A percentile compares a stretch with the other conserved stretches of the same genome.
Evolutionary conservation across 2,888 invertebrate genomes (phyloP).

Genomic region (Iselma pallidipennis): DNA sequence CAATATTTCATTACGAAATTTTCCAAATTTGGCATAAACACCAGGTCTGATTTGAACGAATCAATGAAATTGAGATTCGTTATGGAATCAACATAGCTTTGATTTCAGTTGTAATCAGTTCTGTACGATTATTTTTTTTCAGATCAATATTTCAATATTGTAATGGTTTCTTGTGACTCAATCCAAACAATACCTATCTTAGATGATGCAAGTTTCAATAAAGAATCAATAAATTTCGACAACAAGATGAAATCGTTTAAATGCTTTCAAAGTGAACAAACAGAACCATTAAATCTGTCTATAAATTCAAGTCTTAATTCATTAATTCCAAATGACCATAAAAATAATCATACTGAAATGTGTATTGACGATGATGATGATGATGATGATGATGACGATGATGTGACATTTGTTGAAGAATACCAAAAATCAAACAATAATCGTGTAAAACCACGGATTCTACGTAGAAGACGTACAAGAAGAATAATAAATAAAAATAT

Average conservation of each 20-base stretch:
- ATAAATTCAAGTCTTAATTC: constrained; percentile 7
- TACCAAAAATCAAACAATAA: constrained; percentile 22
- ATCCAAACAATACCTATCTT: not conserved
- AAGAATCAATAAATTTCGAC: no score
- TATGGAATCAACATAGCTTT: no score
- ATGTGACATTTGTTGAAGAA: constrained; percentile 42
- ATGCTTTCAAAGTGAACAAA: constrained; percentile 8
- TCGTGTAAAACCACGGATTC: constrained; percentile 6
- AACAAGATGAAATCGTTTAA: not conserved
- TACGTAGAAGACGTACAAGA: constrained; percentile 2
- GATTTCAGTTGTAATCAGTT: no score
- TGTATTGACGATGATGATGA: not conserved
- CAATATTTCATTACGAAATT: no score
- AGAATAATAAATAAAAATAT: not conserved
- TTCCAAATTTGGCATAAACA: no score
- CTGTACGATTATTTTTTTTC: not conserved
- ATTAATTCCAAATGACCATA: not conserved
- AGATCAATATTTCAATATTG: not conserved
- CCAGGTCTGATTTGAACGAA: no score
- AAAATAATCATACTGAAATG: constrained; percentile 38
- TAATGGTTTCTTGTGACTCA: not conserved
- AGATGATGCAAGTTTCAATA: not conserved
- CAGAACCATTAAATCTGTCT: constrained; percentile 18
- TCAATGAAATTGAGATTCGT: no score
- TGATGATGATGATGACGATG: constrained; percentile 31